Conservation (phyloP, 2,797 vertebrate genomes). For the Botia almorhae region DNA sequence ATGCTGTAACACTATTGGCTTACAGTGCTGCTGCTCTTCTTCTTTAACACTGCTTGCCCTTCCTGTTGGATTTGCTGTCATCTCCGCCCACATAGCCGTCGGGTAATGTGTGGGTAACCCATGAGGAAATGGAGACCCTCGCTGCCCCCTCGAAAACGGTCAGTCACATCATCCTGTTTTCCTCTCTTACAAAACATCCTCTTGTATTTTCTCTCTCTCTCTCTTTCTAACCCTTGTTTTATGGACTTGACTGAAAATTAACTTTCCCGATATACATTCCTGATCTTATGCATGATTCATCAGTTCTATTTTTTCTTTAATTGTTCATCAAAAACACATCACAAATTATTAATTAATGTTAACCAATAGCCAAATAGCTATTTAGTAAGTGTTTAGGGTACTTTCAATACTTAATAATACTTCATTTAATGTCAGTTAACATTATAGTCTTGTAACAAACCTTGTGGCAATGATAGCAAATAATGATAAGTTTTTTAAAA, state of each 20-base stretch:
- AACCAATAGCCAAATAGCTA: neutral
- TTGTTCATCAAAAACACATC: neutral
- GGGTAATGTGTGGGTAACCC: constrained; percentile 99
- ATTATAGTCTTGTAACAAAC: no score
- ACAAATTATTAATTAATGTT: neutral
- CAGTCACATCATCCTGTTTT: constrained; percentile 72
- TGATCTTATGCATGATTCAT: neutral
- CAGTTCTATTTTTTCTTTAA: neutral
- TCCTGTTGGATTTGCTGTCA: constrained; percentile 84
- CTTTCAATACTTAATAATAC: no score
- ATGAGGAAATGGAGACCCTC: constrained; percentile 98
- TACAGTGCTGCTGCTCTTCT: constrained; percentile 98
- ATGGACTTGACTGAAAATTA: neutral
- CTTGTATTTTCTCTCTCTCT: neutral
- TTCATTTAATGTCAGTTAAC: no score
- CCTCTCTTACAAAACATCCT: constrained; percentile 27
- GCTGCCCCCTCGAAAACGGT: constrained; percentile 97
- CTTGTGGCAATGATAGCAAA: neutral
- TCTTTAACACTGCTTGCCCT: constrained; percentile 95
- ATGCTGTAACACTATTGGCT: constrained; percentile 94
- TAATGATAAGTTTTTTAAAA: no score
- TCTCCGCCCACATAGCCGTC: constrained; percentile 86
- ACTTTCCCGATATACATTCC: neutral
- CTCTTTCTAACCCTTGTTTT: neutral
- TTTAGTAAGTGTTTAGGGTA: neutral